A percentile compares a stretch with the other conserved stretches of the same genome.
Evolutionary conservation across 2,113 vertebrate species (phyloP).

Genomic region (Halcyon malimbica): DNA sequence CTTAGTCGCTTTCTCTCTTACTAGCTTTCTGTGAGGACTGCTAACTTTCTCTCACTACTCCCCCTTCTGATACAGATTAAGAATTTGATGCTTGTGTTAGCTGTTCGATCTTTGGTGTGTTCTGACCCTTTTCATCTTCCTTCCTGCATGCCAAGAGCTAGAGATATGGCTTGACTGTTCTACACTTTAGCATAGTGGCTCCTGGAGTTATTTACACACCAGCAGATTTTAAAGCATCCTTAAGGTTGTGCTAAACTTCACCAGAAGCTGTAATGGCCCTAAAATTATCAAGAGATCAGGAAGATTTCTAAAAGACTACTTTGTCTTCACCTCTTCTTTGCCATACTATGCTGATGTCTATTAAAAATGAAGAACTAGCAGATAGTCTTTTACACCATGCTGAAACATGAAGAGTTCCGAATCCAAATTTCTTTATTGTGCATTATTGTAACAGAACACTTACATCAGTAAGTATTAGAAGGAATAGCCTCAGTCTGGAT

Average conservation of each 20-base stretch:
- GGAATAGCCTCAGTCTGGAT: background rate
- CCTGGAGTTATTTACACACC: background rate
- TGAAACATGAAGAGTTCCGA: background rate
- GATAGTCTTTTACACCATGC: too few relatives aligned
- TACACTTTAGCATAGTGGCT: background rate
- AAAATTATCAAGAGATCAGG: background rate
- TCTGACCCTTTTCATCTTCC: background rate
- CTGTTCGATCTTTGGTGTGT: conserved; percentile 6
- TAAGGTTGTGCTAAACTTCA: background rate
- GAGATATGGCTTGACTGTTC: background rate
- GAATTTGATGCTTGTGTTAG: background rate
- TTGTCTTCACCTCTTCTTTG: background rate
- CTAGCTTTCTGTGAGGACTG: background rate
- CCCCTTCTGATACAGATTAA: background rate
- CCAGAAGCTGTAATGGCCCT: background rate
- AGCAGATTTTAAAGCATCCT: background rate
- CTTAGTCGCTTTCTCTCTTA: background rate
- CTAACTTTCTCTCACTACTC: background rate
- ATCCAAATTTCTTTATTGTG: background rate
- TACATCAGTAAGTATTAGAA: background rate
- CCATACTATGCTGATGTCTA: background rate
- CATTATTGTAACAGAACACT: background rate
- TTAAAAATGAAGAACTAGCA: too few relatives aligned
- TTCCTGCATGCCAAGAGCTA: background rate
- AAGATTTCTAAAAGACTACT: background rate